Evolutionary conservation across 2,888 invertebrate species (phyloP).

Genomic region (Drosophila gaucha): DNA sequence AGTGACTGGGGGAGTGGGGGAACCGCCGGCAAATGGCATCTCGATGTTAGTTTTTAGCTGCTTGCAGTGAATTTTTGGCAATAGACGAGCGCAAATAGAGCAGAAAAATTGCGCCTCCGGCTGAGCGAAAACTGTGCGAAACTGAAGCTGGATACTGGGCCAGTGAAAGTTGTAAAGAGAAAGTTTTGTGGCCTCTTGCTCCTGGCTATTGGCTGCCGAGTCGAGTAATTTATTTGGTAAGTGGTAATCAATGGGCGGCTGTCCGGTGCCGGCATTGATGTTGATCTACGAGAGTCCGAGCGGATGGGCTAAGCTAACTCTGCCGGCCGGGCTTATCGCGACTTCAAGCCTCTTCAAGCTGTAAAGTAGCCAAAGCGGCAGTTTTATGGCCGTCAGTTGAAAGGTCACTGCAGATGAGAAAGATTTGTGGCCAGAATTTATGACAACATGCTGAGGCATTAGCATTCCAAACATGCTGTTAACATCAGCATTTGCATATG

Average conservation of each 20-base stretch:
- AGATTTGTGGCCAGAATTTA: slow-evolving; percentile 65
- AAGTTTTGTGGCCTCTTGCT: slow-evolving; percentile 51
- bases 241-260: slow-evolving; percentile 74
- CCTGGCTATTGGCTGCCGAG: no score
- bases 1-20: no score
- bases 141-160: slow-evolving; percentile 10
- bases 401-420: slow-evolving; percentile 73
- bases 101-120: slow-evolving; percentile 73
- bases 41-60: slow-evolving; percentile 65
- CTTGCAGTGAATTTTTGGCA: slow-evolving; percentile 74
- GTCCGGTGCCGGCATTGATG: slow-evolving; percentile 53
- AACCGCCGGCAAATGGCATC: slow-evolving; percentile 66
- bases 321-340: slow-evolving; percentile 55
- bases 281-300: slow-evolving; percentile 51
- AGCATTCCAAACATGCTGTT: slow-evolving; percentile 72
- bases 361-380: slow-evolving; percentile 67
- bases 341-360: slow-evolving; percentile 51
- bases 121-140: slow-evolving; percentile 1
- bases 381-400: slow-evolving; percentile 71
- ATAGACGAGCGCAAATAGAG: slow-evolving; percentile 72
- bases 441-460: slow-evolving; percentile 60
- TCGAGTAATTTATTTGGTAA: slow-evolving; percentile 72
- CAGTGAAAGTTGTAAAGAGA: slow-evolving; percentile 66
- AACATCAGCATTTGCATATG: slow-evolving; percentile 75
- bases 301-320: slow-evolving; percentile 63